These are phyloP conservation scores for Trissonchulus latispiculum DNA, from an alignment of 2,888 invertebrate species.

Conservation along the genomic window DNA sequence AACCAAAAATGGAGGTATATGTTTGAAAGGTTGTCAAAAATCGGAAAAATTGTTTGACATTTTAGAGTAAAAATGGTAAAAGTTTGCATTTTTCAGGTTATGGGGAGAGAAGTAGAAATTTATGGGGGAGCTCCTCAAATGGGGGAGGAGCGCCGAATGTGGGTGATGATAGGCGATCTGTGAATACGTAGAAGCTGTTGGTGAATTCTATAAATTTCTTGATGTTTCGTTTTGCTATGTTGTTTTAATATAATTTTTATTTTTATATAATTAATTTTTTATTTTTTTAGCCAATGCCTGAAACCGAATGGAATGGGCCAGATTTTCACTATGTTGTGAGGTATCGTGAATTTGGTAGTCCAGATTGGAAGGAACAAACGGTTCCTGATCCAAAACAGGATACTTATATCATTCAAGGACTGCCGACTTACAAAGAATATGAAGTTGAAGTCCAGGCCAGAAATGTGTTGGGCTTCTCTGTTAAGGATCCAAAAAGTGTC, in stretches of 20 bases:
- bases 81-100: too few species aligned
- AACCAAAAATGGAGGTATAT: too few species aligned
- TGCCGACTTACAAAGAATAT: conserved; percentile 76
- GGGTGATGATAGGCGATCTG: too few species aligned
- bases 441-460: conserved; percentile 75
- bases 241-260: not conserved
- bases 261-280: conserved; percentile 6
- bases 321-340: conserved; percentile 78
- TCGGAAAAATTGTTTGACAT: too few species aligned
- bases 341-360: conserved; percentile 55
- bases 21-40: too few species aligned
- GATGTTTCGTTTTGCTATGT: not conserved
- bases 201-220: too few species aligned
- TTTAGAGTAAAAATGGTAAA: too few species aligned
- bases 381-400: not conserved
- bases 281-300: conserved; percentile 65
- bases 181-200: too few species aligned
- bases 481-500: conserved; percentile 63
- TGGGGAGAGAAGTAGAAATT: too few species aligned
- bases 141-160: too few species aligned
- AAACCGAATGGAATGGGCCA: conserved; percentile 86
- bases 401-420: conserved; percentile 56
- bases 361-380: conserved; percentile 57
- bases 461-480: conserved; percentile 72
- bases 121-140: too few species aligned